A percentile compares a stretch with the other conserved stretches of the same genome.
phyloP scores from a whole-genome alignment of 2,797 vertebrate genomes.

The Distichodus sexfasciatus region DNA sequence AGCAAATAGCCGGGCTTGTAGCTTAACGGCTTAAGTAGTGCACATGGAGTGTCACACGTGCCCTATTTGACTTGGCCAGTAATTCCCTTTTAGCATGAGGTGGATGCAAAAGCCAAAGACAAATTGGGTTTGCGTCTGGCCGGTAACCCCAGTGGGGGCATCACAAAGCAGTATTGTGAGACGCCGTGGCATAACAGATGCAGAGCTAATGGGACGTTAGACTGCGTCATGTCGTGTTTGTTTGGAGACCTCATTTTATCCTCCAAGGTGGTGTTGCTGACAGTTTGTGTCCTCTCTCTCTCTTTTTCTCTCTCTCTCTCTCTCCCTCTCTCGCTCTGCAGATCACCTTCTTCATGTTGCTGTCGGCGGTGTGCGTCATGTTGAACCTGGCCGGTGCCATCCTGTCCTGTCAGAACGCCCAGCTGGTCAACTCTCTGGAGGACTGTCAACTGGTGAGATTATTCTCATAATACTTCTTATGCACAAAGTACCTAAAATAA shows the following conservation, averaged over 20 bases:
- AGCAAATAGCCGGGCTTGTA: no score
- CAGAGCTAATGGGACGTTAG: constrained; percentile 24
- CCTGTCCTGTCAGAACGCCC: constrained; percentile 97
- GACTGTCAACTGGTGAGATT: constrained; percentile 93
- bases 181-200: not conserved
- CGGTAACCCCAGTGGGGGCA: no score
- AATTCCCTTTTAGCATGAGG: no score
- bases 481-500: no score
- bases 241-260: constrained; percentile 15
- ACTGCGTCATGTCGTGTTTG: constrained; percentile 27
- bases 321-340: constrained; percentile 58
- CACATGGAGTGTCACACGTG: no score
- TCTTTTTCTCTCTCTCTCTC: constrained; percentile 17
- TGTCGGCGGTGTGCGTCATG: constrained; percentile 98
- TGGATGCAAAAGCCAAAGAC: no score
- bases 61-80: no score
- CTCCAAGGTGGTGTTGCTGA: constrained; percentile 15
- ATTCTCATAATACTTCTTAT: no score
- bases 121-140: no score
- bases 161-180: not conserved
- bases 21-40: no score
- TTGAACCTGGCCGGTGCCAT: constrained; percentile 97
- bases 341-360: constrained; percentile 99
- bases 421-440: constrained; percentile 93
- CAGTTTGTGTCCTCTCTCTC: not conserved